phyloP scores from a whole-genome alignment of 2,113 vertebrate genomes.

The Manacus vitellinus region DNA sequence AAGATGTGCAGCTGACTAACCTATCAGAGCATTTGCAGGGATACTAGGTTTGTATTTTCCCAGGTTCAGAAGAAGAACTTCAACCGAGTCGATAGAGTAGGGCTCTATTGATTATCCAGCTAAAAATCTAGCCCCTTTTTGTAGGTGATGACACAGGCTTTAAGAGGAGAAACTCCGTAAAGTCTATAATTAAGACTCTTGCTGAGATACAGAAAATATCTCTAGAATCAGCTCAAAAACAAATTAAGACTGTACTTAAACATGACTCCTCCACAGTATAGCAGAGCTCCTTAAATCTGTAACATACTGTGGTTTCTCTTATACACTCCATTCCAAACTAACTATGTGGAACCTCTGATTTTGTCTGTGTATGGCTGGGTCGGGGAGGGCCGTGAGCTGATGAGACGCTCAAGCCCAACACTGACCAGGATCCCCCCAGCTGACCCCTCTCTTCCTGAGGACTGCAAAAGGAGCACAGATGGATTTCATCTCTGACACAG shows the following conservation, averaged over 20 bases:
- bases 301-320: accelerated
- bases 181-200: background rate
- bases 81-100: background rate
- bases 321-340: background rate
- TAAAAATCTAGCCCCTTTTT: background rate
- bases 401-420: accelerated
- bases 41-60: background rate
- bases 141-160: background rate
- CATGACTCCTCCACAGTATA: background rate
- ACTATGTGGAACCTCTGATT: accelerated
- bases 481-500: background rate
- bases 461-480: background rate
- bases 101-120: background rate
- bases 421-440: accelerated
- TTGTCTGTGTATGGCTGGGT: background rate
- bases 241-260: background rate
- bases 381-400: background rate
- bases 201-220: background rate
- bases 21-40: background rate
- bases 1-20: background rate
- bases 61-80: background rate
- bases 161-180: background rate
- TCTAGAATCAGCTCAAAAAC: background rate
- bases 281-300: background rate
- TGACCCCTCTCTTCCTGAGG: background rate